Conservation (phyloP, 2,888 invertebrate genomes). For the Hartigia nigra region DNA sequence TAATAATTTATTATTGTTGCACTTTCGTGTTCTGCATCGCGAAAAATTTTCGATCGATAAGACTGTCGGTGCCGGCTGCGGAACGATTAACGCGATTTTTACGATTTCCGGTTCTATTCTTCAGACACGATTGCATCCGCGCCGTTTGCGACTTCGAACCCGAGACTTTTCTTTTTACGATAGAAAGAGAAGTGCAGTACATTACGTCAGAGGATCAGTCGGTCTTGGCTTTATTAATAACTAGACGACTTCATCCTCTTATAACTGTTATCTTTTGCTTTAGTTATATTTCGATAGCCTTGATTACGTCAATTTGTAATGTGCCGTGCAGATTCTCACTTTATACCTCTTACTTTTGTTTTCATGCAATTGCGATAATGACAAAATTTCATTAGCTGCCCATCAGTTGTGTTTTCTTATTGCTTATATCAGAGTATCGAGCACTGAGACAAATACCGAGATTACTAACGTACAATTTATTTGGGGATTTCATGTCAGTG, state of each 20-base stretch:
- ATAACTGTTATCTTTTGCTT: neutral
- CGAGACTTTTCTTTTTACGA: neutral
- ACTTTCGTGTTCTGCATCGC: neutral
- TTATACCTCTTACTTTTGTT: neutral
- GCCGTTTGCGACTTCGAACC: neutral
- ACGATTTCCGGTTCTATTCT: neutral
- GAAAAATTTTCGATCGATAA: neutral
- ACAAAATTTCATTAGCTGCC: neutral
- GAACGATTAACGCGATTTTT: neutral
- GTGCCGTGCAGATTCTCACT: neutral
- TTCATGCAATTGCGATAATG: neutral
- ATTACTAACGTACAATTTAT: neutral
- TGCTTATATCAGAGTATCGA: neutral
- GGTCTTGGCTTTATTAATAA: neutral
- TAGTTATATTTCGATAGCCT: neutral
- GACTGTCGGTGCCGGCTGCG: neutral
- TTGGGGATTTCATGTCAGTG: slow-evolving; percentile 26
- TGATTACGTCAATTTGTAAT: neutral
- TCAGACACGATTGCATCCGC: neutral
- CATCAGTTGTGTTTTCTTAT: neutral
- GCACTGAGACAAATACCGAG: neutral
- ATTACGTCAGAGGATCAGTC: neutral
- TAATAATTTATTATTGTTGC: neutral
- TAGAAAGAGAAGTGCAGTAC: neutral
- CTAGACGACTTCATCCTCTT: neutral